Percentiles rank a stretch among this genome's conserved stretches.
Evolutionary conservation across 2,888 invertebrate genomes (phyloP).

Genomic region (Rotaria magnacalcarata): DNA sequence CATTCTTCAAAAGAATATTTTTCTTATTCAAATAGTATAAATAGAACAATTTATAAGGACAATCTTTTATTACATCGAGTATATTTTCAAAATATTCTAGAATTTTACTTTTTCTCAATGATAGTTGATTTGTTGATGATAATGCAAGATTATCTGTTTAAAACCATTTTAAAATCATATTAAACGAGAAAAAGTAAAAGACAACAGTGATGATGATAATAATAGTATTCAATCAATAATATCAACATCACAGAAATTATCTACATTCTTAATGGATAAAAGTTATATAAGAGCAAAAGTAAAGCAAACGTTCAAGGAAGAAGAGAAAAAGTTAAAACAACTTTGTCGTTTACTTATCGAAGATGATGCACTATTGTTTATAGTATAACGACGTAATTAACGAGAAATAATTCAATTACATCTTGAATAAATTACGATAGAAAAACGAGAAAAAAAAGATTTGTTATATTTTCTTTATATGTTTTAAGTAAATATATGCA

Average conservation of each 20-base stretch:
- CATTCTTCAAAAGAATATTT: too few species aligned
- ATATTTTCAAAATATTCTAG: too few species aligned
- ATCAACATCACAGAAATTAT: not conserved
- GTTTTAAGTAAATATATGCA: not conserved
- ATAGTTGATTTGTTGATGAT: constrained; percentile 35
- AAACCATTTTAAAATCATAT: constrained; percentile 27
- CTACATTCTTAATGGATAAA: constrained; percentile 16
- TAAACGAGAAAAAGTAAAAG: not conserved
- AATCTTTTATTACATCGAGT: too few species aligned
- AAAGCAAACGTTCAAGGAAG: not conserved
- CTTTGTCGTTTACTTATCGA: not conserved
- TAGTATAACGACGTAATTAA: not conserved
- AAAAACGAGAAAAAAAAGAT: not conserved
- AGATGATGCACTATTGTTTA: not conserved
- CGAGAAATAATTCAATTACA: not conserved
- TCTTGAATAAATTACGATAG: constrained; percentile 13
- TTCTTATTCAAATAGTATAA: too few species aligned
- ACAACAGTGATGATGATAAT: not conserved
- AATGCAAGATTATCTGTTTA: not conserved
- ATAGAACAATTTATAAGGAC: too few species aligned
- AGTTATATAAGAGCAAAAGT: not conserved
- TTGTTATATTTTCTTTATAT: not conserved
- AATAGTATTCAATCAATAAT: not conserved
- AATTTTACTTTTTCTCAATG: not conserved
- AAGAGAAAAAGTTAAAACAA: not conserved